Conservation (phyloP, 1,140 invertebrate genomes). For the Aphaenogaster ashmeadi region DNA sequence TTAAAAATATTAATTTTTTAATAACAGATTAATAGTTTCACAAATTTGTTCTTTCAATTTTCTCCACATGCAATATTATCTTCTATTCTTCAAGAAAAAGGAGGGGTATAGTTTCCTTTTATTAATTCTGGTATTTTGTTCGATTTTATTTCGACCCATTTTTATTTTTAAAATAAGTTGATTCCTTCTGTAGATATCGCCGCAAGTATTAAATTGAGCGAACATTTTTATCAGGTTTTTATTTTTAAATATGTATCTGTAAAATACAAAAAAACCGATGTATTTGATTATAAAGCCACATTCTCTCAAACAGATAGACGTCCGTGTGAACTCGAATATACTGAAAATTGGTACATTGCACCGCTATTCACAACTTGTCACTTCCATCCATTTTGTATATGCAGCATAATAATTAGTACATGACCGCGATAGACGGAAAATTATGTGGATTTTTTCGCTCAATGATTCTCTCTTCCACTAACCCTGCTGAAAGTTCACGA, state of each 20-base stretch:
- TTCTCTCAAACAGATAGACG: neutral
- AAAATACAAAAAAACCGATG: neutral
- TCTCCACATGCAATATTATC: neutral
- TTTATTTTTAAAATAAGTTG: constrained; percentile 12
- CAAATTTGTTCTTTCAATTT: neutral
- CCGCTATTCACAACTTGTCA: neutral
- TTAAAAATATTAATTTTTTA: neutral
- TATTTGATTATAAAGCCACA: neutral
- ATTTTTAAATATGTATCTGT: neutral
- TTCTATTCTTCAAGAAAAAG: neutral
- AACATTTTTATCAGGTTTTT: neutral
- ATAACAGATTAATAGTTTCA: neutral
- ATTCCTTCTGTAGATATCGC: neutral
- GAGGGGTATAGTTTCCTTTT: neutral
- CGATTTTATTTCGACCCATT: neutral
- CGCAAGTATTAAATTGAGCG: neutral
- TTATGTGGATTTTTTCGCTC: neutral
- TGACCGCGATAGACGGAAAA: neutral
- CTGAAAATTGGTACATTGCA: neutral
- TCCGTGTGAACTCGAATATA: neutral
- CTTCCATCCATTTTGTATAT: neutral
- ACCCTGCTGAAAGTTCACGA: constrained; percentile 29
- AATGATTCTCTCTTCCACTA: neutral
- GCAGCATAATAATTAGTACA: neutral
- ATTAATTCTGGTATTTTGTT: neutral